These are phyloP conservation scores for Quadroppia sp. DNA, from an alignment of 2,888 invertebrate species.

Conservation along the genomic window DNA sequence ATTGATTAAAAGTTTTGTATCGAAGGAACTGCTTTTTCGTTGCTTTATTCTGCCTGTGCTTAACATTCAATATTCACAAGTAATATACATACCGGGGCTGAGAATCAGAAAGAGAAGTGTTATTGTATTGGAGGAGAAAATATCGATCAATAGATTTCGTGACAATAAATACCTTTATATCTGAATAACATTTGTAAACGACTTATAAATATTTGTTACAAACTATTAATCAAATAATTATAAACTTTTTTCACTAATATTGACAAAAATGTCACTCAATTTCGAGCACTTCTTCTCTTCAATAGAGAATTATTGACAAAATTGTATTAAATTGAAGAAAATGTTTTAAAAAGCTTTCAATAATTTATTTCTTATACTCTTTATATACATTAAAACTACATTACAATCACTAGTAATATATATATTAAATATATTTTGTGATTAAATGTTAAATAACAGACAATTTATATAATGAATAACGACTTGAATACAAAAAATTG, in stretches of 20 bases:
- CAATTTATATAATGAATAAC: too few species aligned
- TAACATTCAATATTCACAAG: neutral
- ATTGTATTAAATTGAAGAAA: too few species aligned
- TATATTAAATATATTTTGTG: too few species aligned
- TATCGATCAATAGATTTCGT: conserved; percentile 27
- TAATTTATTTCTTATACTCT: neutral
- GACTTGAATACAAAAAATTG: too few species aligned
- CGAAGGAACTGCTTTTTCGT: neutral
- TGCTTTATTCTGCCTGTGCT: neutral
- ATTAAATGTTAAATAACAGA: too few species aligned
- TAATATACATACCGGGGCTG: neutral
- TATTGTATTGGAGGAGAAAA: conserved; percentile 9
- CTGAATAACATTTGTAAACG: neutral
- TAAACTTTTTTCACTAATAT: too few species aligned
- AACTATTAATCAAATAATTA: too few species aligned
- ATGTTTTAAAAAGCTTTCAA: neutral
- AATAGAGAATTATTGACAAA: too few species aligned
- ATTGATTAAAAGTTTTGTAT: neutral
- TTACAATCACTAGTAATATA: neutral
- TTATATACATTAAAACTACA: neutral
- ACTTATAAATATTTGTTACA: too few species aligned
- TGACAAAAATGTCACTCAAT: too few species aligned
- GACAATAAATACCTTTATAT: neutral
- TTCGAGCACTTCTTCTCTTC: too few species aligned
- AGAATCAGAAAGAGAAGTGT: conserved; percentile 31